phyloP scores from a whole-genome alignment of 2,888 invertebrate species.

The Lymantria dispar region DNA sequence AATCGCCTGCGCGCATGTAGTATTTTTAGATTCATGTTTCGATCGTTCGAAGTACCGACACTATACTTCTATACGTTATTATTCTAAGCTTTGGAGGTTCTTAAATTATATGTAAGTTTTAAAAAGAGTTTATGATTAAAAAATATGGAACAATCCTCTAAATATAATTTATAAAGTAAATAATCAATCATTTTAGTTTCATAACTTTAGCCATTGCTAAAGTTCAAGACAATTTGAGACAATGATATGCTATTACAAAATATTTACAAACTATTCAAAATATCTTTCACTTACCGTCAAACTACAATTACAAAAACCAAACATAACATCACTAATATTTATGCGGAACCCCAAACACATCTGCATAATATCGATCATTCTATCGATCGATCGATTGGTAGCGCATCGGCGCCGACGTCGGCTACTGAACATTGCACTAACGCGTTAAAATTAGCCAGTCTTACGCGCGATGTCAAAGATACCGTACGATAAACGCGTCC shows the following conservation, averaged over 20 bases:
- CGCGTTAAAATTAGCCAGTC: conserved; percentile 75
- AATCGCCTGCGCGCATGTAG: too few relatives aligned
- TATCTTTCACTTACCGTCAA: conserved; percentile 6
- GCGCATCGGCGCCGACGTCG: conserved; percentile 16
- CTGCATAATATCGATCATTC: conserved; percentile 50
- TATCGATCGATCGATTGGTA: conserved; percentile 11
- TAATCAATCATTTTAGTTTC: too few relatives aligned
- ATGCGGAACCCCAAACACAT: conserved; percentile 42
- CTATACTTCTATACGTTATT: too few relatives aligned
- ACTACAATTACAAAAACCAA: conserved; percentile 9
- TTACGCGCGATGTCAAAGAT: conserved; percentile 69
- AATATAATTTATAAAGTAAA: too few relatives aligned
- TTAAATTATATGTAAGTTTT: too few relatives aligned
- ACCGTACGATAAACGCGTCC: conserved; percentile 50
- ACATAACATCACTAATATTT: conserved; percentile 1
- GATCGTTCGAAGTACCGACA: too few relatives aligned
- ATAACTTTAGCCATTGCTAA: too few relatives aligned
- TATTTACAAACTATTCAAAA: not conserved
- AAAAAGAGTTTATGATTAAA: too few relatives aligned
- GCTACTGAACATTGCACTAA: conserved; percentile 51
- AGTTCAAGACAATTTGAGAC: too few relatives aligned
- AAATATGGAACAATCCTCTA: too few relatives aligned
- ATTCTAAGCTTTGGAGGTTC: too few relatives aligned
- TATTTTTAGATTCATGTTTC: too few relatives aligned
- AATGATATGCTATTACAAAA: not conserved